Evolutionary conservation across 2,113 vertebrate genomes (phyloP), one percentile per base, ranked within the genome.

Genomic region (Atherinomorus stipes): DNA sequence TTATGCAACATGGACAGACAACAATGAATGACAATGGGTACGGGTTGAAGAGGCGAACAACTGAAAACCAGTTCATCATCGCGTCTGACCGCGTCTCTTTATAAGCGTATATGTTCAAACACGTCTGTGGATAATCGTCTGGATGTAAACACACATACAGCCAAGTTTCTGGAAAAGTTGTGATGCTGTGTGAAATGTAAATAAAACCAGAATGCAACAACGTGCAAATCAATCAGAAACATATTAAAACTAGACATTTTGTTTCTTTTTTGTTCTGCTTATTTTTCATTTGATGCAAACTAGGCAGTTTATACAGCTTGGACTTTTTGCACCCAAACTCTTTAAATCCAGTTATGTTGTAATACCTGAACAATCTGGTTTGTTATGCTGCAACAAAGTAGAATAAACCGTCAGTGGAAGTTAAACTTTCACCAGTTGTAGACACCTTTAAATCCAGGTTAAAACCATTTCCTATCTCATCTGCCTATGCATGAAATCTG

Each of bases 1-100:
- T 70, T 65, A 76, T 1, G 10, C 13, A 60, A 72, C 22, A 62
- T 6, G 22, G 71, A 77, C 62, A 80, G 42, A 68, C 44, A 37
- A 34, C 40, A 69, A 65, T 38, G 56, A 52, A 64, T 59, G 71
- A 52, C 42, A 25, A 26, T 74, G 59, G 76, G 78, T 60, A 65
- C 78, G 42, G 64, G 52, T 58, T 64, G 38, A 19, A 16, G 28
- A 28, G 38, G 76, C 58, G 47, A 61, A 60, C 31, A 72, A n/a
- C 18, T 40, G 22, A 70, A 34, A 22, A 11, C 15, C 11, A 60
- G 52, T 52, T 62, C 50, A 31, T 58, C 44, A 28, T 38, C 40
- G 47, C 11, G n/a, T 74, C 52, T 4, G 34, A 57, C 31, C 4
- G 19, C 5, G 4, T 22, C 11, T 38, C 19, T 59, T 21, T 59